Evolutionary conservation across 2,113 vertebrate species (phyloP).

Genomic region (Periophthalmus modestus): DNA sequence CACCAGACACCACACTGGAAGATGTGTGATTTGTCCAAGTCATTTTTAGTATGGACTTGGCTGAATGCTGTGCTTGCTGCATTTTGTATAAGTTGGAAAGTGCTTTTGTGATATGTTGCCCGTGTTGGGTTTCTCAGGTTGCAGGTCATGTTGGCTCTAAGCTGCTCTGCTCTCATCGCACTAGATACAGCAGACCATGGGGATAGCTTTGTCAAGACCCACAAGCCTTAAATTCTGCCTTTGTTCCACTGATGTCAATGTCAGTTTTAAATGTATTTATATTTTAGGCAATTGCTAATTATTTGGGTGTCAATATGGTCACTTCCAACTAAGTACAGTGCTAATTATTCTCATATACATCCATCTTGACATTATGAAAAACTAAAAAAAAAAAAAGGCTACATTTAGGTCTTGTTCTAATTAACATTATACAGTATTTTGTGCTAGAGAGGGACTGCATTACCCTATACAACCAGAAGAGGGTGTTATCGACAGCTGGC

Average conservation of each 20-base stretch:
- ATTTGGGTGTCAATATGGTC: too few species aligned
- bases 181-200: neutral
- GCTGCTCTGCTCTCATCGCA: neutral
- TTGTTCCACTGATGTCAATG: too few species aligned
- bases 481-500: slow-evolving; percentile 18
- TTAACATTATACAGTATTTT: neutral
- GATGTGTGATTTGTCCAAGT: neutral
- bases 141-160: neutral
- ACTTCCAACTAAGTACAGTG: too few species aligned
- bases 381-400: too few species aligned
- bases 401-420: too few species aligned
- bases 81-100: slow-evolving; percentile 8
- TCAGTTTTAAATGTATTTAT: too few species aligned
- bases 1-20: neutral
- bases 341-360: too few species aligned
- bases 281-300: too few species aligned
- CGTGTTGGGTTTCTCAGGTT: slow-evolving; percentile 11
- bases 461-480: slow-evolving; percentile 29
- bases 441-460: neutral
- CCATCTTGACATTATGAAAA: too few species aligned
- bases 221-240: neutral
- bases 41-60: neutral
- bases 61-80: slow-evolving; percentile 1
- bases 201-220: neutral
- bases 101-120: slow-evolving; percentile 4